A percentile compares a stretch with the other conserved stretches of the same genome.
Evolutionary conservation across 2,888 invertebrate species (phyloP).

Genomic region (Chouioia cunea): DNA sequence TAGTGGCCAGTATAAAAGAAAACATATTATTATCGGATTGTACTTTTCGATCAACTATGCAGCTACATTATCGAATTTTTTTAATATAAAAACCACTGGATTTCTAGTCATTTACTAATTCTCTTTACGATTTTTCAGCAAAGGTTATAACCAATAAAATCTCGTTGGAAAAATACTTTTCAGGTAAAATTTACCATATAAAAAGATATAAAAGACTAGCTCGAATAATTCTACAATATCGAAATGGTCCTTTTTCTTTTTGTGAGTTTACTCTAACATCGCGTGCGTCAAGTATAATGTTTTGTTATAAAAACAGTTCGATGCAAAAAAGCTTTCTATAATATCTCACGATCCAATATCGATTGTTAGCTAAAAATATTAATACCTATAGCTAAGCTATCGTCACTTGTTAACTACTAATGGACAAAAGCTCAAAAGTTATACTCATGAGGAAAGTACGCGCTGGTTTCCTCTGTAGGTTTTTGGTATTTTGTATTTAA

Average conservation of each 20-base stretch:
- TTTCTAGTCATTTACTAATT: conserved; percentile 27
- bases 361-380: conserved; percentile 5
- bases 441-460: conserved; percentile 38
- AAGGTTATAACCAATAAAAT: conserved; percentile 12
- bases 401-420: conserved; percentile 36
- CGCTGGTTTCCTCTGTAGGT: conserved; percentile 10
- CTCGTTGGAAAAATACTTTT: conserved; percentile 40
- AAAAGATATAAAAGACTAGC: conserved; percentile 47
- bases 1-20: conserved; percentile 47
- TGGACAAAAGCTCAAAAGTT: conserved; percentile 46
- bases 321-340: no score
- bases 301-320: conserved; percentile 8
- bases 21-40: conserved; percentile 30
- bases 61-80: conserved; percentile 17
- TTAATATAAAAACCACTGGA: conserved; percentile 8
- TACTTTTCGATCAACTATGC: conserved; percentile 3
- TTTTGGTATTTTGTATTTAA: conserved; percentile 16
- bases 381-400: conserved; percentile 6
- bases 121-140: conserved; percentile 7
- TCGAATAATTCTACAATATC: conserved; percentile 47
- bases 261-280: conserved; percentile 31
- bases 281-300: conserved; percentile 3
- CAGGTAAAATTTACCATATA: conserved; percentile 37
- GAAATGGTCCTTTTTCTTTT: conserved; percentile 46
- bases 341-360: no score